These are phyloP conservation scores for Mesochorus sp. DNA, from an alignment of 2,888 invertebrate genomes.

Conservation along the genomic window DNA sequence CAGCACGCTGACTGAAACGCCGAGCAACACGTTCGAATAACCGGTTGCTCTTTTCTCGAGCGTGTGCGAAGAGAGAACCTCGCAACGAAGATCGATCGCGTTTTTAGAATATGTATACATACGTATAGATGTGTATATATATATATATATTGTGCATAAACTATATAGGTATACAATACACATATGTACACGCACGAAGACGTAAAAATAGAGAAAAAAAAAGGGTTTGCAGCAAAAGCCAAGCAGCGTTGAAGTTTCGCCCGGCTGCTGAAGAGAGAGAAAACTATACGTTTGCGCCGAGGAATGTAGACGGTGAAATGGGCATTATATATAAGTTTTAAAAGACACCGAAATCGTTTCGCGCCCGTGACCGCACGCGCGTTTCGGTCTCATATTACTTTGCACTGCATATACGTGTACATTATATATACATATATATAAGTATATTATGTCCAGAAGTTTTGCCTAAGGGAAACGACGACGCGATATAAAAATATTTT, in stretches of 20 bases:
- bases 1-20: slow-evolving; percentile 13
- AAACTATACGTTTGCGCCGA: slow-evolving; percentile 58
- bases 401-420: background rate
- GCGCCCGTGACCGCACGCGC: slow-evolving; percentile 73
- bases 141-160: no score
- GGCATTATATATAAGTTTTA: slow-evolving; percentile 72
- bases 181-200: background rate
- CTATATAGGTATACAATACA: slow-evolving; percentile 13
- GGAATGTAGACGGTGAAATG: slow-evolving; percentile 74
- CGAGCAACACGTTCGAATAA: slow-evolving; percentile 54
- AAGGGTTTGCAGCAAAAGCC: slow-evolving; percentile 36
- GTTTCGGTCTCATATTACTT: slow-evolving; percentile 77
- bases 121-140: slow-evolving; percentile 14
- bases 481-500: no score
- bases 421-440: slow-evolving; percentile 1
- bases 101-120: slow-evolving; percentile 49
- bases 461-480: no score
- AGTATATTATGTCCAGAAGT: slow-evolving; percentile 59
- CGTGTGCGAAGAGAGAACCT: slow-evolving; percentile 37
- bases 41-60: slow-evolving; percentile 63
- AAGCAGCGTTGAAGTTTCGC: slow-evolving; percentile 35
- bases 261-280: slow-evolving; percentile 28
- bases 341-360: slow-evolving; percentile 77
- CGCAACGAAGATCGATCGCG: slow-evolving; percentile 59
- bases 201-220: slow-evolving; percentile 8